A percentile compares a stretch with the other conserved stretches of the same genome.
phyloP scores from a whole-genome alignment of 2,888 invertebrate species.

The Eristalis pertinax region DNA sequence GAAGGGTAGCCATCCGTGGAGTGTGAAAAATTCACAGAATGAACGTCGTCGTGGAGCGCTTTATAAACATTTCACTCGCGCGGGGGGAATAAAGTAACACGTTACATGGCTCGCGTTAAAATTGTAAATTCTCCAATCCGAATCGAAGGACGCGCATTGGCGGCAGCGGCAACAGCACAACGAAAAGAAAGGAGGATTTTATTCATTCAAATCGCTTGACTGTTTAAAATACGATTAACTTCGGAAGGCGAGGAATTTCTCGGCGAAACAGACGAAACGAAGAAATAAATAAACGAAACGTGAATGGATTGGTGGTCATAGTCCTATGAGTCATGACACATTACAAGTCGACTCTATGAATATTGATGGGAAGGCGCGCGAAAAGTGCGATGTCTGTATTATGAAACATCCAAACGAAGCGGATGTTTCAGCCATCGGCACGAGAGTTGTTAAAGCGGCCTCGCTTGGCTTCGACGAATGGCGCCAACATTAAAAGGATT shows the following conservation, averaged over 20 bases:
- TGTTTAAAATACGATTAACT: slow-evolving; percentile 65
- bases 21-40: slow-evolving; percentile 56
- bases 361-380: slow-evolving; percentile 61
- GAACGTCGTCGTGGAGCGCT: not conserved
- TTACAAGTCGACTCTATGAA: slow-evolving; percentile 55
- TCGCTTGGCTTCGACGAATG: slow-evolving; percentile 25
- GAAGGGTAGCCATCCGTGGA: slow-evolving; percentile 28
- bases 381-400: slow-evolving; percentile 53
- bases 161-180: not conserved
- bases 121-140: slow-evolving; percentile 56
- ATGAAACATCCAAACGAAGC: slow-evolving; percentile 48
- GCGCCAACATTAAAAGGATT: slow-evolving; percentile 28
- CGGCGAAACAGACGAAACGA: not conserved
- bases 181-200: slow-evolving; percentile 10
- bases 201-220: slow-evolving; percentile 55
- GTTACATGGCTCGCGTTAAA: slow-evolving; percentile 40
- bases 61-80: slow-evolving; percentile 59
- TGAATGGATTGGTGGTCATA: slow-evolving; percentile 56
- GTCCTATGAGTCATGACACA: slow-evolving; percentile 59
- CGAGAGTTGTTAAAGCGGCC: slow-evolving; percentile 12
- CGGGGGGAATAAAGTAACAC: slow-evolving; percentile 40
- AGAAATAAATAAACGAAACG: not conserved
- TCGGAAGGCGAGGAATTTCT: slow-evolving; percentile 53
- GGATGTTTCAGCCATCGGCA: slow-evolving; percentile 65
- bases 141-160: not conserved